Percentiles rank a stretch among this genome's conserved stretches.
These are phyloP conservation scores for Bradynema listronoti DNA, from an alignment of 1,140 invertebrate genomes.

Conservation along the genomic window DNA sequence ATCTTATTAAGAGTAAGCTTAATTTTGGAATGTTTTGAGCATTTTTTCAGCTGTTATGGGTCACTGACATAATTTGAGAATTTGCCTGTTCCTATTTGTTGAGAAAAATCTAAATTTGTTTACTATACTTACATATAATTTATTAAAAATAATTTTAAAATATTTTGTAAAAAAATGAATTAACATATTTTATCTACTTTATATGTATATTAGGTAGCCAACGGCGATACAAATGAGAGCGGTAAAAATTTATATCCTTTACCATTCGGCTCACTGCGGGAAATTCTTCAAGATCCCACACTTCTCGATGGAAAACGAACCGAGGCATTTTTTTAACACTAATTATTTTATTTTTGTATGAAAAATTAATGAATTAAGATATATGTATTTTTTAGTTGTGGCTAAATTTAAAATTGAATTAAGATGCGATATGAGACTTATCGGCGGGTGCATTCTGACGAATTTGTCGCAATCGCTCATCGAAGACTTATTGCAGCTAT, in stretches of 20 bases:
- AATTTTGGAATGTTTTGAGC: not conserved
- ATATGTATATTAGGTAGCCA: conserved; percentile 25
- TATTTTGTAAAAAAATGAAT: not conserved
- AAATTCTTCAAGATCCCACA: conserved; percentile 52
- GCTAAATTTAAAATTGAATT: no score
- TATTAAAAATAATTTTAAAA: not conserved
- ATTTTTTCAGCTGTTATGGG: no score
- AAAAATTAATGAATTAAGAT: conserved; percentile 9
- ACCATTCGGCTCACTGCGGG: conserved; percentile 33
- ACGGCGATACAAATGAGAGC: conserved; percentile 38
- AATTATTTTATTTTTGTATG: not conserved
- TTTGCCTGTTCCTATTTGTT: no score
- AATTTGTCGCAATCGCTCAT: conserved; percentile 50
- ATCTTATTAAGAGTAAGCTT: not conserved
- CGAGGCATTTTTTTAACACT: conserved; percentile 31
- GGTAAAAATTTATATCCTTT: conserved; percentile 46
- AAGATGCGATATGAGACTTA: conserved; percentile 56
- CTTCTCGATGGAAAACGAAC: conserved; percentile 55
- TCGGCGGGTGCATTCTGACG: conserved; percentile 41
- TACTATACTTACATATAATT: not conserved
- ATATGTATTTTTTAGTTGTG: conserved; percentile 21
- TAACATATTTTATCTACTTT: not conserved
- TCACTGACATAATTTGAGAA: no score
- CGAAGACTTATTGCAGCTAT: conserved; percentile 51
- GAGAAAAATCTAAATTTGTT: no score